Evolutionary conservation across 2,113 vertebrate genomes (phyloP).

Genomic region (Apteryx owenii): DNA sequence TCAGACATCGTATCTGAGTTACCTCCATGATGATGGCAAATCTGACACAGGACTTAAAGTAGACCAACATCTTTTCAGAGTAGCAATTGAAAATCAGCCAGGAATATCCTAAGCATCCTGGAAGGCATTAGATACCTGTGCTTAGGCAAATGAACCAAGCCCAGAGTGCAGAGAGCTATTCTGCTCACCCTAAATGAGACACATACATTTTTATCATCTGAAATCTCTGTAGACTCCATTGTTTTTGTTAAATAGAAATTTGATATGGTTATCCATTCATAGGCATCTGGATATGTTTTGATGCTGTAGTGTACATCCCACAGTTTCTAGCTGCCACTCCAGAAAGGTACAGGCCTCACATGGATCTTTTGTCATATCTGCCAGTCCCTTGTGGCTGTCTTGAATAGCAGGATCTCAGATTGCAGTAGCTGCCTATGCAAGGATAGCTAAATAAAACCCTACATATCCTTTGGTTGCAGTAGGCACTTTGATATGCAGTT

Average conservation of each 20-base stretch:
- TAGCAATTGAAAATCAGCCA: neutral
- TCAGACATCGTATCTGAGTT: neutral
- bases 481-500: neutral
- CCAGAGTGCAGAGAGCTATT: neutral
- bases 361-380: neutral
- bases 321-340: neutral
- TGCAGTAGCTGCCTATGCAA: neutral
- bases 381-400: neutral
- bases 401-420: neutral
- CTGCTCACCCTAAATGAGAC: neutral
- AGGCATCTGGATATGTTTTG: neutral
- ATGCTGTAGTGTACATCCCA: neutral
- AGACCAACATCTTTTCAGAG: neutral
- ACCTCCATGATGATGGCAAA: neutral
- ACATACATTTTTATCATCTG: neutral
- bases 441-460: neutral
- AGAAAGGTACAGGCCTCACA: neutral
- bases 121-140: neutral
- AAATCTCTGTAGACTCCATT: neutral
- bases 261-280: neutral
- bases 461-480: neutral
- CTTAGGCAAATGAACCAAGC: neutral
- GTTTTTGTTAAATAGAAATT: neutral
- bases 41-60: neutral
- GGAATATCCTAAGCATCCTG: neutral